Conservation (phyloP, 2,797 vertebrate genomes). For the Poecilia picta region DNA sequence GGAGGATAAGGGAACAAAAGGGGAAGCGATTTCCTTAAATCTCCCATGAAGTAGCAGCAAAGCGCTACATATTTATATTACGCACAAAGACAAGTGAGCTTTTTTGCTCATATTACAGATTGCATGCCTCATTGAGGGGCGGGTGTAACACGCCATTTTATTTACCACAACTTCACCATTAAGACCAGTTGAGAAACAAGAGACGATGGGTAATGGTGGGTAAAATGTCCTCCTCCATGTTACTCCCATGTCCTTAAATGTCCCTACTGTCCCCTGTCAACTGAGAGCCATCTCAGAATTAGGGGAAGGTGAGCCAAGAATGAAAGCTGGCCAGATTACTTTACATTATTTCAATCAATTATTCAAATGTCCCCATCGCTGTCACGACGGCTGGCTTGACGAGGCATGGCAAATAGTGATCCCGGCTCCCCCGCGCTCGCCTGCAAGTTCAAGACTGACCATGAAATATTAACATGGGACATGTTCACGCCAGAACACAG, state of each 20-base stretch:
- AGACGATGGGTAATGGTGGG: constrained; percentile 73
- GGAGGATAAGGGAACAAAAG: not conserved
- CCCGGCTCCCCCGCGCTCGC: constrained; percentile 35
- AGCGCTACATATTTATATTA: not conserved
- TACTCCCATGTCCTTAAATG: constrained; percentile 77
- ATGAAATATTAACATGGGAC: constrained; percentile 43
- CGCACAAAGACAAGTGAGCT: constrained; percentile 4
- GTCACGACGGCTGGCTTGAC: constrained; percentile 68
- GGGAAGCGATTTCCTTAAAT: constrained; percentile 3
- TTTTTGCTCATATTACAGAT: constrained; percentile 19
- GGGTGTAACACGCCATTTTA: constrained; percentile 55
- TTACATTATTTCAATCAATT: constrained; percentile 87
- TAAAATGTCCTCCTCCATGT: constrained; percentile 74
- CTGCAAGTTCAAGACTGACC: constrained; percentile 25
- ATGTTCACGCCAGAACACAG: constrained; percentile 36
- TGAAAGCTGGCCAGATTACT: constrained; percentile 82
- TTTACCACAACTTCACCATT: constrained; percentile 49
- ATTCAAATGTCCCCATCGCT: constrained; percentile 81
- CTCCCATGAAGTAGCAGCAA: not conserved
- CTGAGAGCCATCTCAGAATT: constrained; percentile 68
- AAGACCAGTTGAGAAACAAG: constrained; percentile 58
- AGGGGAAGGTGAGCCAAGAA: constrained; percentile 77
- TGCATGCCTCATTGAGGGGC: constrained; percentile 13
- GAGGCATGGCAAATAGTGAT: constrained; percentile 70
- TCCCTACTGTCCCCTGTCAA: constrained; percentile 70